Evolutionary conservation across 2,797 vertebrate genomes (phyloP).

Genomic region (Percopsis omiscomaycus): DNA sequence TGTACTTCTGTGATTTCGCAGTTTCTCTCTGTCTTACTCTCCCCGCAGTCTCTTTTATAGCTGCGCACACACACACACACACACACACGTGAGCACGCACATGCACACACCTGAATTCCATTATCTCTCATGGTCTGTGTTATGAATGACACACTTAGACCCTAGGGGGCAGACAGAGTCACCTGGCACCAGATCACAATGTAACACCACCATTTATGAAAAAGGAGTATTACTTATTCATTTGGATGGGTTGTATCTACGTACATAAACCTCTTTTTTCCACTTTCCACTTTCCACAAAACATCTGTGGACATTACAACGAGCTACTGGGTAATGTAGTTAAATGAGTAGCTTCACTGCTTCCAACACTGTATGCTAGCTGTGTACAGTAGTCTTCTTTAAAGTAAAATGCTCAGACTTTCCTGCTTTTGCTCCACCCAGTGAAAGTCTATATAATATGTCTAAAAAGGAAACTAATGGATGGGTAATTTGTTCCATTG

Average conservation of each 20-base stretch:
- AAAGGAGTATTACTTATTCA: constrained; percentile 44
- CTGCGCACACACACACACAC: constrained; percentile 19
- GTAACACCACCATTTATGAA: constrained; percentile 40
- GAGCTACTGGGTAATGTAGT: constrained; percentile 12
- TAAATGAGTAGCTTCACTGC: too few relatives aligned
- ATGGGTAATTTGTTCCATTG: too few relatives aligned
- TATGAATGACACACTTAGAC: constrained; percentile 58
- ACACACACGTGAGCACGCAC: neutral
- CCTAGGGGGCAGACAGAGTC: constrained; percentile 41
- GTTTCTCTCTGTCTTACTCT: constrained; percentile 35
- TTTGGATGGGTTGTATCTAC: constrained; percentile 29
- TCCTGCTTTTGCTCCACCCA: too few relatives aligned
- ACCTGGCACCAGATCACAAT: constrained; percentile 51
- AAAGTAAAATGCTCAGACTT: too few relatives aligned
- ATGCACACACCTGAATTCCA: constrained; percentile 28
- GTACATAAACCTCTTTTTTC: constrained; percentile 24
- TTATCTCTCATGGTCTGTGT: constrained; percentile 46
- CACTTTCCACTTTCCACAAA: constrained; percentile 17
- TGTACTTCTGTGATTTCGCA: constrained; percentile 54
- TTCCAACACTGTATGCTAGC: too few relatives aligned
- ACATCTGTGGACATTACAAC: too few relatives aligned
- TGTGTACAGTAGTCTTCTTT: too few relatives aligned
- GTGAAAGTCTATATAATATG: too few relatives aligned
- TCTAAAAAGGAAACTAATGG: too few relatives aligned
- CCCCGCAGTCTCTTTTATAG: constrained; percentile 16